Evolutionary conservation across 2,797 vertebrate genomes (phyloP).

Genomic region (Sciurus carolinensis): DNA sequence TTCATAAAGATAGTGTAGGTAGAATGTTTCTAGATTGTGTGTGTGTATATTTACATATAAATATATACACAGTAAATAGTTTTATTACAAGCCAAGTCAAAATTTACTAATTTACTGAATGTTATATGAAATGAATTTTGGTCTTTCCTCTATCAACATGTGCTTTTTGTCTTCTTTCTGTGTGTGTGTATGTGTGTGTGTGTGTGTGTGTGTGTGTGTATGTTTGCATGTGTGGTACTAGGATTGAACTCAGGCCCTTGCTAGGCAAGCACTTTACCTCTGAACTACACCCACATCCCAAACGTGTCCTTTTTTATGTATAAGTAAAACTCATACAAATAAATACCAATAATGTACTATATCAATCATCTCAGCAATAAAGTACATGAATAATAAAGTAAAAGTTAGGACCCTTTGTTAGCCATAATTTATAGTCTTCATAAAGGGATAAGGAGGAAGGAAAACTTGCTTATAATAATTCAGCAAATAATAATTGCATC

Average conservation of each 20-base stretch:
- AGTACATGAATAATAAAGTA: not conserved
- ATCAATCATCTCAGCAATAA: not conserved
- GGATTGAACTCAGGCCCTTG: not conserved
- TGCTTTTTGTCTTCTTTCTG: not conserved
- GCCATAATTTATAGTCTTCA: not conserved
- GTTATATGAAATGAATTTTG: not conserved
- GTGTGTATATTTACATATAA: not conserved
- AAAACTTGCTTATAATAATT: not conserved
- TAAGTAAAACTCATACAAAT: not conserved
- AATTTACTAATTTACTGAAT: not conserved
- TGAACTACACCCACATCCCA: not conserved
- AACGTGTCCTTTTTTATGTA: not conserved
- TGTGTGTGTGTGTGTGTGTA: no score
- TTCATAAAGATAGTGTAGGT: not conserved
- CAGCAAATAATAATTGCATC: not conserved
- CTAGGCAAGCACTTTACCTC: not conserved
- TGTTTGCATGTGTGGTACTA: not conserved
- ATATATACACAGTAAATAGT: not conserved
- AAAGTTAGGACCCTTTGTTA: not conserved
- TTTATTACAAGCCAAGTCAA: not conserved
- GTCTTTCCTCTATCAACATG: not conserved
- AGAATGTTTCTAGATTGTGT: conserved; percentile 37
- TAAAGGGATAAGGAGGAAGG: not conserved
- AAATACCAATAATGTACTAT: not conserved
- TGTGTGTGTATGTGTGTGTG: not conserved